Evolutionary conservation across 2,113 vertebrate genomes (phyloP).

Genomic region (Amblyornis subalaris): DNA sequence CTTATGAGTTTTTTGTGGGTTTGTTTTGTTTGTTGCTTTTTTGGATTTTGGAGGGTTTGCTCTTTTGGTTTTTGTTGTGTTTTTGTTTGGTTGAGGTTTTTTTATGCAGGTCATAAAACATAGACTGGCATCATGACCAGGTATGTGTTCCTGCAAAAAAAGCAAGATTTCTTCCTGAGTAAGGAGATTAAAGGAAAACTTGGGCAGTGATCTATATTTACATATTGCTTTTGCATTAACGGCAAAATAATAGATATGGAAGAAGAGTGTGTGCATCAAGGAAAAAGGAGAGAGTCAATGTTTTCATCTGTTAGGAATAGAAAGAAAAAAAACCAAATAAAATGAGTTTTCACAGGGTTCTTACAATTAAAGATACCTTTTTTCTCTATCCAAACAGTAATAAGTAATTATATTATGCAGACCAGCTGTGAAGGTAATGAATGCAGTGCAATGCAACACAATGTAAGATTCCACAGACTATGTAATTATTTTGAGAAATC

Average conservation of each 20-base stretch:
- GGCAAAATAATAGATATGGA: not conserved
- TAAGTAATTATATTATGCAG: not conserved
- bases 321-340: not conserved
- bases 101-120: not conserved
- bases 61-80: not conserved
- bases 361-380: not conserved
- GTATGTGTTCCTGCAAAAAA: not conserved
- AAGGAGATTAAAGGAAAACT: not conserved
- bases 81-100: not conserved
- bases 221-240: not conserved
- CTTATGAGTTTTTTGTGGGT: accelerated
- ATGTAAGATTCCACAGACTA: not conserved
- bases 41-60: accelerated
- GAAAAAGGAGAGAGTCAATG: not conserved
- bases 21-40: not conserved
- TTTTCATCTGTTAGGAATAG: not conserved
- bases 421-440: not conserved
- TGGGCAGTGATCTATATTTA: not conserved
- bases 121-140: not conserved
- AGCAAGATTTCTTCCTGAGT: not conserved
- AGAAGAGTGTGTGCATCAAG: not conserved
- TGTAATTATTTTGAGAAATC: not conserved
- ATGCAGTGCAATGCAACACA: not conserved
- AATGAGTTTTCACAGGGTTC: not conserved
- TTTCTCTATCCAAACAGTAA: not conserved